A percentile compares a stretch with the other conserved stretches of the same genome.
Evolutionary conservation across 2,888 invertebrate species (phyloP).

Genomic region (Alviniconcha strummeri): DNA sequence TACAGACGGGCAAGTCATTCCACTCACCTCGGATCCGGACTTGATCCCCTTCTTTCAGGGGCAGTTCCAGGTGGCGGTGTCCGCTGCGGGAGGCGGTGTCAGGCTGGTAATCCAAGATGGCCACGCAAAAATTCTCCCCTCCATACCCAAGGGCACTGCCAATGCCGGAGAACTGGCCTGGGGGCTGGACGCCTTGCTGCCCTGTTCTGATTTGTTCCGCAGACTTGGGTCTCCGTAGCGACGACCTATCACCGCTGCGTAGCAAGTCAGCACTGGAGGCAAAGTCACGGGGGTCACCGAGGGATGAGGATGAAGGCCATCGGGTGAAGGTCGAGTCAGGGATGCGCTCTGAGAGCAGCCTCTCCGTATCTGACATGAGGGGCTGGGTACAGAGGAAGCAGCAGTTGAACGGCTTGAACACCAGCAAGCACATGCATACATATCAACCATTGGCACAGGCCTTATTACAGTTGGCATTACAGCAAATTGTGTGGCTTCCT

Average conservation of each 20-base stretch:
- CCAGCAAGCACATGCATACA: too few species aligned
- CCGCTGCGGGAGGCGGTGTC: slow-evolving; percentile 61
- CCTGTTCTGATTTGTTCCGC: slow-evolving; percentile 30
- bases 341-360: slow-evolving; percentile 19
- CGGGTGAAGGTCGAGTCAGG: slow-evolving; percentile 29
- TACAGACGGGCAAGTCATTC: too few species aligned
- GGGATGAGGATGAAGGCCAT: slow-evolving; percentile 51
- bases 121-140: slow-evolving; percentile 46
- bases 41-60: slow-evolving; percentile 65
- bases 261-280: slow-evolving; percentile 36
- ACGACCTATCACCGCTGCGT: slow-evolving; percentile 7
- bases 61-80: slow-evolving; percentile 58
- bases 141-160: background rate
- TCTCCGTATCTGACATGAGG: slow-evolving; percentile 19
- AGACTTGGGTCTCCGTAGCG: slow-evolving; percentile 23
- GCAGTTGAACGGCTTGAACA: too few species aligned
- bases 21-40: slow-evolving; percentile 59
- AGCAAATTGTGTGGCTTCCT: too few species aligned
- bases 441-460: too few species aligned
- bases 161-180: background rate
- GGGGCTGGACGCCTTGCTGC: background rate
- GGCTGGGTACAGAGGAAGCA: background rate
- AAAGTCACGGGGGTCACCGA: slow-evolving; percentile 47
- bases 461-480: too few species aligned
- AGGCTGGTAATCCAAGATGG: slow-evolving; percentile 65